Evolutionary conservation across 2,888 invertebrate genomes (phyloP).

Genomic region (Aricia artaxerxes): DNA sequence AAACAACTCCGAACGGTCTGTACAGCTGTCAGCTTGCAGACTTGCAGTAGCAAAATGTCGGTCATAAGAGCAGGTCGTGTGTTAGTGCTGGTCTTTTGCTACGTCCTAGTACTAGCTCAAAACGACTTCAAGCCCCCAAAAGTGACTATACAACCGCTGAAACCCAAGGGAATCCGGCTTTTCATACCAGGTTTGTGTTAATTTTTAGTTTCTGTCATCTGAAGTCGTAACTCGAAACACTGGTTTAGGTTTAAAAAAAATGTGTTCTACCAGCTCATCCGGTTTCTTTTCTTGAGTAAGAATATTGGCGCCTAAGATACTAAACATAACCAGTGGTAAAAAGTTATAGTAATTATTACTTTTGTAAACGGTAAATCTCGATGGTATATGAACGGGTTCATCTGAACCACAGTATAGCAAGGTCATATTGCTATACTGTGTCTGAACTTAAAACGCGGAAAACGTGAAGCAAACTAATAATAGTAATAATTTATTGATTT

Average conservation of each 20-base stretch:
- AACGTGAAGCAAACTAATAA: not conserved
- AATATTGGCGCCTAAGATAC: not conserved
- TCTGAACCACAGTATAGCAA: not conserved
- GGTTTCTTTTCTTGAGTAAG: not conserved
- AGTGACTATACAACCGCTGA: slow-evolving; percentile 76
- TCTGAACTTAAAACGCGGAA: not conserved
- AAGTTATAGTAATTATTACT: no score
- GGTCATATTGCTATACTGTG: no score
- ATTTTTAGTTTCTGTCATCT: slow-evolving; percentile 20
- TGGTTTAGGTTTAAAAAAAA: not conserved
- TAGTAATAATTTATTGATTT: not conserved
- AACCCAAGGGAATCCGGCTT: slow-evolving; percentile 79
- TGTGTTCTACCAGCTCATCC: no score
- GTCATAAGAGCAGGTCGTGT: slow-evolving; percentile 34
- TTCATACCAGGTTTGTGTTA: slow-evolving; percentile 79
- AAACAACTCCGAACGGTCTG: slow-evolving; percentile 55
- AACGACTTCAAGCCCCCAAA: slow-evolving; percentile 57
- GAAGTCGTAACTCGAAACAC: not conserved
- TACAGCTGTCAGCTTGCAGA: slow-evolving; percentile 65
- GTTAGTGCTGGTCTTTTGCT: slow-evolving; percentile 34
- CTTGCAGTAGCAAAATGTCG: slow-evolving; percentile 41
- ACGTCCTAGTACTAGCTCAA: slow-evolving; percentile 40
- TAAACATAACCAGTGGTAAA: no score
- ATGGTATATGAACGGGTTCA: not conserved
- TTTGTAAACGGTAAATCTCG: not conserved